Base-by-base conservation (phyloP, 1,140 invertebrate genomes). In the Musca domestica region DNA sequence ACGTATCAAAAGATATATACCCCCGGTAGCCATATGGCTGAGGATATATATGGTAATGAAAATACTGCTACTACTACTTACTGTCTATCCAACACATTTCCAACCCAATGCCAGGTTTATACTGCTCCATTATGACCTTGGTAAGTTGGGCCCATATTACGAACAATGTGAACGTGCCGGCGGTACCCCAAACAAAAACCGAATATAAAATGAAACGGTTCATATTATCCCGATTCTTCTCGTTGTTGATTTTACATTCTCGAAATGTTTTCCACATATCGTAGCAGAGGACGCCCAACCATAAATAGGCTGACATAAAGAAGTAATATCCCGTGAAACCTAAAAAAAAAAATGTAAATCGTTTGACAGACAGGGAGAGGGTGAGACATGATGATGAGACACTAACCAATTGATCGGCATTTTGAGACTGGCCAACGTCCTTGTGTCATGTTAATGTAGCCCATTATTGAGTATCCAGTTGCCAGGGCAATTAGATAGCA, bases 21-120 rank as follows among this genome's bases (percentile, higher is more conserved):
- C n/a, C n/a, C n/a, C n/a, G n/a, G n/a, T n/a, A n/a, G n/a, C n/a
- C n/a, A n/a, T n/a, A n/a, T n/a, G n/a, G n/a, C n/a, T n/a, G n/a
- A n/a, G n/a, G n/a, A n/a, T n/a, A n/a, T n/a, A n/a, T n/a, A n/a
- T n/a, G n/a, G n/a, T n/a, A n/a, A n/a, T n/a, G n/a, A n/a, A n/a
- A n/a, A n/a, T n/a, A n/a, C n/a, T n/a, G 34, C 10, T 41, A 7
- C n/a, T n/a, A n/a, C n/a, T 20, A 74, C 83, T 80, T 80, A 88
- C 87, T 76, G 51, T 76, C 73, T 68, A 89, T 87, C 86, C 87
- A 89, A 63, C 78, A 80, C 72, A 84, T 87, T 15, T 74, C 76
- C 19, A 68, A 68, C 0, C 84, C 87, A 54, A 89, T 84, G 2
- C 82, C 82, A 0, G 88, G 87, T 48, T 78, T 80, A 68, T 84